Conservation (phyloP, 2,888 invertebrate genomes). For the Elegia similella region DNA sequence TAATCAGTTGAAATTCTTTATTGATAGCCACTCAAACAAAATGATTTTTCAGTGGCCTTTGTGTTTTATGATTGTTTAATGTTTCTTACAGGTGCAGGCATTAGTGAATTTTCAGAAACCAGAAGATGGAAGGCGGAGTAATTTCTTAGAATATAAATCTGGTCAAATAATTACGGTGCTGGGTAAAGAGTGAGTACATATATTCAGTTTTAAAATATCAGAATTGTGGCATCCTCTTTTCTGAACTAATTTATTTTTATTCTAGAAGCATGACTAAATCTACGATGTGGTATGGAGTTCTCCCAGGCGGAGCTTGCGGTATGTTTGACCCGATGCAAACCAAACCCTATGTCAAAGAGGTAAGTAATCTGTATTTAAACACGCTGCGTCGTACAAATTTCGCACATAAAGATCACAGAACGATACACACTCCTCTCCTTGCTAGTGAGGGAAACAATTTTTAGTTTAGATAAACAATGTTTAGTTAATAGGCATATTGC, state of each 20-base stretch:
- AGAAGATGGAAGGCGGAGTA: constrained; percentile 75
- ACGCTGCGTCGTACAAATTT: no score
- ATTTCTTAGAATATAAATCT: constrained; percentile 90
- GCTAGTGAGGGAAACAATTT: no score
- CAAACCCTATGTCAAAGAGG: constrained; percentile 84
- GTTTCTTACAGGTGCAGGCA: constrained; percentile 84
- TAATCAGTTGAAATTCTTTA: no score
- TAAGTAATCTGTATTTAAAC: constrained; percentile 22
- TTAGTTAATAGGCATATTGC: no score
- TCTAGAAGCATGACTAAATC: constrained; percentile 78
- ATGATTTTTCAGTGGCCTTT: no score
- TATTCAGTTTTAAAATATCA: background rate
- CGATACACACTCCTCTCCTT: no score
- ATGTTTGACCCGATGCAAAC: constrained; percentile 94
- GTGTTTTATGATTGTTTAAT: no score
- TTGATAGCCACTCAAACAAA: no score
- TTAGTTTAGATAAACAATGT: no score
- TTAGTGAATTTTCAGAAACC: constrained; percentile 75
- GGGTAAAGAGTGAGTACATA: constrained; percentile 63
- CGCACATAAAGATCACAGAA: no score
- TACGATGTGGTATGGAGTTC: constrained; percentile 94
- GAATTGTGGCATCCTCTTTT: background rate
- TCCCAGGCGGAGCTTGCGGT: constrained; percentile 95
- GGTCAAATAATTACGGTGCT: constrained; percentile 96
- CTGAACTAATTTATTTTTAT: constrained; percentile 12